Evolutionary conservation across 2,888 invertebrate species (phyloP).

Genomic region (Thecophora atra): DNA sequence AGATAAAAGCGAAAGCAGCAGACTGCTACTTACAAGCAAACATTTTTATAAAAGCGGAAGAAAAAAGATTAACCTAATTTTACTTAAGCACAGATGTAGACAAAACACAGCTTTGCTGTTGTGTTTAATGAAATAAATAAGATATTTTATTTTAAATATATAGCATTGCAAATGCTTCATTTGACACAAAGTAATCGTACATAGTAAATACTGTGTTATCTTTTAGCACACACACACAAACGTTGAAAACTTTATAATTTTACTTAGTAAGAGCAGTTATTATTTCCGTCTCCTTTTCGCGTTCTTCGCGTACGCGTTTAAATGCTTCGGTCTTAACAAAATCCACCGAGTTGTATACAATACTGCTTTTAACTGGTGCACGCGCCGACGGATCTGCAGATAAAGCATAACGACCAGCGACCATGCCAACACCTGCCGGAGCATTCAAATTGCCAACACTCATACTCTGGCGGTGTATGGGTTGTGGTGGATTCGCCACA

Average conservation of each 20-base stretch:
- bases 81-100: too few species aligned
- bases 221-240: background rate
- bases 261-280: constrained; percentile 69
- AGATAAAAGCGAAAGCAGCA: too few species aligned
- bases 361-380: constrained; percentile 66
- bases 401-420: constrained; percentile 45
- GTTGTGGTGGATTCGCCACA: constrained; percentile 69
- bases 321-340: constrained; percentile 94
- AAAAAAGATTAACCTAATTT: too few species aligned
- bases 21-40: too few species aligned
- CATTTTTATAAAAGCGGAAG: too few species aligned
- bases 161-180: too few species aligned
- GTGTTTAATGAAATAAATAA: too few species aligned
- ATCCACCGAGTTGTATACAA: constrained; percentile 92
- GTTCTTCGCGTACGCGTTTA: constrained; percentile 81
- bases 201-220: too few species aligned
- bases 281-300: constrained; percentile 62
- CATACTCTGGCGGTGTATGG: constrained; percentile 58
- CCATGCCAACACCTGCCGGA: constrained; percentile 49
- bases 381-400: constrained; percentile 64
- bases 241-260: background rate
- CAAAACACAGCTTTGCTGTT: too few species aligned
- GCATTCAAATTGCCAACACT: constrained; percentile 57
- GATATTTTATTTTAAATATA: too few species aligned
- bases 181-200: too few species aligned